Percentiles rank a stretch among this genome's conserved stretches.
Evolutionary conservation across 2,888 invertebrate species (phyloP).

Genomic region (Leucoma salicis): DNA sequence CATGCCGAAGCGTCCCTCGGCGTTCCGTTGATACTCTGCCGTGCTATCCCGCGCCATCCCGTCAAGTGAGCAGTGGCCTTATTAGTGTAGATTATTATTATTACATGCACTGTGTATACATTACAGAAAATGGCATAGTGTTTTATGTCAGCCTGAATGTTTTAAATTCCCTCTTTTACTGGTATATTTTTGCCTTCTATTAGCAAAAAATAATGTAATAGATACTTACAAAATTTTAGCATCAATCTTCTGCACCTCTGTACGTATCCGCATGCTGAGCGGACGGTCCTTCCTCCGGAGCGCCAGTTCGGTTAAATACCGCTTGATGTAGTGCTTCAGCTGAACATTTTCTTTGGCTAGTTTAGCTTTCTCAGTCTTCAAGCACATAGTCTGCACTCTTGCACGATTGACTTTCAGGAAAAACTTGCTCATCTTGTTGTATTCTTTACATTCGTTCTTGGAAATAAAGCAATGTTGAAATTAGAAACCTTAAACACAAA

Average conservation of each 20-base stretch:
- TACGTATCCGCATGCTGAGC: constrained; percentile 50
- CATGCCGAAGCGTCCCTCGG: no score
- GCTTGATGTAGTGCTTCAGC: constrained; percentile 83
- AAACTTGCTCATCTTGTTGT: constrained; percentile 86
- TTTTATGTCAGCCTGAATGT: no score
- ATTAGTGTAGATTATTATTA: no score
- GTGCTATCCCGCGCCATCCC: no score
- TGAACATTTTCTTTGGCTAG: constrained; percentile 84
- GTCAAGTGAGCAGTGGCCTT: no score
- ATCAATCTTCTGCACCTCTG: constrained; percentile 46
- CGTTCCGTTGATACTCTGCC: no score
- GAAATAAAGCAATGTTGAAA: no score
- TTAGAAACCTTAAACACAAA: no score
- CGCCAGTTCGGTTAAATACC: constrained; percentile 83
- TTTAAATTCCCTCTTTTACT: no score
- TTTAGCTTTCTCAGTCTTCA: constrained; percentile 64
- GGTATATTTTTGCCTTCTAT: no score
- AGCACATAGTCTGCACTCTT: constrained; percentile 65
- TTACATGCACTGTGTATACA: no score
- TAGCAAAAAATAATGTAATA: not conserved
- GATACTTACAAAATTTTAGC: constrained; percentile 9
- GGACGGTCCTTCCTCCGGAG: constrained; percentile 66
- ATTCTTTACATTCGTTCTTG: constrained; percentile 75
- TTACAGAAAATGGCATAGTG: no score
- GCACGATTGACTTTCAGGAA: constrained; percentile 79